These are phyloP conservation scores for Ceratina calcarata DNA, from an alignment of 1,140 invertebrate species.

Conservation along the genomic window DNA sequence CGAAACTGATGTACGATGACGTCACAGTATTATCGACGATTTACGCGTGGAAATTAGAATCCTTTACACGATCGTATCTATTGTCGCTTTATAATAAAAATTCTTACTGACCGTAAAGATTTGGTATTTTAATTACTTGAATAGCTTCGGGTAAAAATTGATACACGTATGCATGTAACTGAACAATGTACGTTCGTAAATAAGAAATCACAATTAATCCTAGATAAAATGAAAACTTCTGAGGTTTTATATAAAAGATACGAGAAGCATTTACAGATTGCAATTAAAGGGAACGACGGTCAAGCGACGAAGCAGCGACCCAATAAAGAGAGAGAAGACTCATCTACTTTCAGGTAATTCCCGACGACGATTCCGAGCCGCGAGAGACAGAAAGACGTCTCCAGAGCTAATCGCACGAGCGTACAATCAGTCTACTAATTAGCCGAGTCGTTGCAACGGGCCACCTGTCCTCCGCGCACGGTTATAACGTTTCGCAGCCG, in stretches of 20 bases:
- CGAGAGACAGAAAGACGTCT: constrained; percentile 2
- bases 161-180: too few relatives aligned
- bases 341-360: not conserved
- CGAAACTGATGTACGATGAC: constrained; percentile 72
- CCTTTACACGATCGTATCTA: constrained; percentile 20
- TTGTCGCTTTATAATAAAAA: too few relatives aligned
- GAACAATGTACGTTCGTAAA: too few relatives aligned
- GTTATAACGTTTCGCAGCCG: constrained; percentile 26
- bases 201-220: too few relatives aligned
- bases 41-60: constrained; percentile 73
- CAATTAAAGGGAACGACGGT: not conserved
- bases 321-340: not conserved
- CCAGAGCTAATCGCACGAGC: constrained; percentile 26
- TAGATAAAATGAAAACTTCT: too few relatives aligned
- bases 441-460: constrained; percentile 34
- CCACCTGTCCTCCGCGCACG: constrained; percentile 34
- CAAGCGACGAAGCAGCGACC: not conserved
- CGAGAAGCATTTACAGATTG: too few relatives aligned
- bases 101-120: too few relatives aligned
- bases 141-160: too few relatives aligned
- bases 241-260: too few relatives aligned
- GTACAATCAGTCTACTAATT: constrained; percentile 51
- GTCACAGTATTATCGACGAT: constrained; percentile 72
- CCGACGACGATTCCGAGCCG: constrained; percentile 25
- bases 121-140: too few relatives aligned